Evolutionary conservation across 1,140 invertebrate species (phyloP), one percentile per base, ranked within the genome.

Genomic region (Phymorhynchus buccinoides): DNA sequence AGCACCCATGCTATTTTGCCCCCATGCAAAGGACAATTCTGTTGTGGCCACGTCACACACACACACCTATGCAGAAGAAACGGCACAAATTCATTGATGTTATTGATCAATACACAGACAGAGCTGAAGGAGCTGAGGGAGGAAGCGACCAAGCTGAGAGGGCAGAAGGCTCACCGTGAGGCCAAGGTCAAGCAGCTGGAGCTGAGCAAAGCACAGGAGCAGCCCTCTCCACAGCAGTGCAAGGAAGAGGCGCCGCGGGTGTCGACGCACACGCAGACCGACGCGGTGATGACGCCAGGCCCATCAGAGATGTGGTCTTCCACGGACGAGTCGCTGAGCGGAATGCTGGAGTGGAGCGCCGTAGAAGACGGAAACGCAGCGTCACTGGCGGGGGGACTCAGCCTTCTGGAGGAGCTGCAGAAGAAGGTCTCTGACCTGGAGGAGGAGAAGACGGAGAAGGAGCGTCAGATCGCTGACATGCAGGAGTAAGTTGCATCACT

Each of bases 391-490:
- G 27, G 22, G n/a, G 44, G 27, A 12, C 73, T 37, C 22, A 75
- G 73, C 27, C 35, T 75, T 14, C 41, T 97, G 85, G 98, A 99
- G 92, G 94, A 97, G 90, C 93, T 99, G 85, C 94, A 98, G 87
- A 96, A 98, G 62, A 83, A 83, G 44, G 56, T 83, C 18, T 35
- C 56, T 94, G 98, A 98, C 95, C 96, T 96, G 87, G 98, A 99
- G 93, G 97, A 98, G 92, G 98, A 99, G 91, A 97, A 98, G 93
- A 97, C 97, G 91, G 95, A 96, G 87, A 98, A 99, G 94, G 98
- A 99, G 91, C 97, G 97, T 93, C 96, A 97, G 93, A 98, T 99
- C 87, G 96, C 96, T 94, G 97, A 99, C 92, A 95, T 99, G 92
- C 97, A 98, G 95, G 97, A 98, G 98, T 99, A 94, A 96, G 96